These are phyloP conservation scores for Caenorhabditis sinica DNA, from an alignment of 2,888 invertebrate species.

Conservation along the genomic window DNA sequence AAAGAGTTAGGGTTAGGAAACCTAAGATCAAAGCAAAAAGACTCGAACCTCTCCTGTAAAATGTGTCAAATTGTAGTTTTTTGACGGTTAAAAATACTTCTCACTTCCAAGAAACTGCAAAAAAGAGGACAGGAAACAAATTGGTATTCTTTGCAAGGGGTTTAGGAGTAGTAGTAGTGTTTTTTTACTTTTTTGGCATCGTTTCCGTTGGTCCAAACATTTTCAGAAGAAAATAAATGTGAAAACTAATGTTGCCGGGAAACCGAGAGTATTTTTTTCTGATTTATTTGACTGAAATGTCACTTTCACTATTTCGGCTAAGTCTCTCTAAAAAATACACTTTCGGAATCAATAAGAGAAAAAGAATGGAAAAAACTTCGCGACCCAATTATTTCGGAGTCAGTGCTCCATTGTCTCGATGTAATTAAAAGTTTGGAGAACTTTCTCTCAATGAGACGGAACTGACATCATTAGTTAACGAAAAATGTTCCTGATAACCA, in stretches of 20 bases:
- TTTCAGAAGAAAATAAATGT: background rate
- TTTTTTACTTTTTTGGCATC: background rate
- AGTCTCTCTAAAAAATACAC: conserved; percentile 1
- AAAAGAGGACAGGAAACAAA: conserved; percentile 25
- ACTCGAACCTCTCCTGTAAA: background rate
- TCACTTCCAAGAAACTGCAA: background rate
- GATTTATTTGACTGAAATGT: conserved; percentile 37
- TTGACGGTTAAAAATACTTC: background rate
- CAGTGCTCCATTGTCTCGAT: background rate
- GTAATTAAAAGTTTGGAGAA: conserved; percentile 12
- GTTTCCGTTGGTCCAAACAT: conserved; percentile 2
- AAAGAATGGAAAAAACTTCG: conserved; percentile 5
- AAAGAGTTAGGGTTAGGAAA: too few species aligned
- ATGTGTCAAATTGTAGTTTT: background rate
- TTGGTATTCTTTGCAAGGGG: conserved; percentile 22
- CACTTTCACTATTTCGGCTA: conserved; percentile 18
- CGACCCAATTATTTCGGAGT: conserved; percentile 20
- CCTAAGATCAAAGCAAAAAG: too few species aligned
- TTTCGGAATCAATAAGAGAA: conserved; percentile 19
- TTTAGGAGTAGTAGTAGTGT: background rate
- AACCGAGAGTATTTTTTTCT: conserved; percentile 21
- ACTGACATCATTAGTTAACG: background rate
- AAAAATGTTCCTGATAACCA: conserved; percentile 19
- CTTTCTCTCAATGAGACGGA: background rate
- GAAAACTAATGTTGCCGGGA: conserved; percentile 43